Evolutionary conservation across 1,140 invertebrate species (phyloP).

Genomic region (Tenebrio molitor): DNA sequence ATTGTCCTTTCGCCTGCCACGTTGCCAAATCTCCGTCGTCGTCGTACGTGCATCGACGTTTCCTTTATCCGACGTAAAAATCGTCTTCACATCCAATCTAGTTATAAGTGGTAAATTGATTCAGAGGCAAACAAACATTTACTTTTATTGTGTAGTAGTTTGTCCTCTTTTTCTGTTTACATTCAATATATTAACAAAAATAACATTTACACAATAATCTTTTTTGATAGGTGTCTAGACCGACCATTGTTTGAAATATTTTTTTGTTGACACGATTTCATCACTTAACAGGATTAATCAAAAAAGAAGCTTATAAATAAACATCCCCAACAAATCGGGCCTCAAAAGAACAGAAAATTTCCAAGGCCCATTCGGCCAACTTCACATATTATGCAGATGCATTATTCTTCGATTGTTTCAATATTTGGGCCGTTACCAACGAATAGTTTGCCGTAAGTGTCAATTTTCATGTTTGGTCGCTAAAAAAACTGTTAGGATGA

Average conservation of each 20-base stretch:
- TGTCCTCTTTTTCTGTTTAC: constrained; percentile 42
- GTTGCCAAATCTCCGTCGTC: too few species aligned
- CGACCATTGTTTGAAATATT: constrained; percentile 22
- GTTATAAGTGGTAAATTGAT: constrained; percentile 22
- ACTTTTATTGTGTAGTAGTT: constrained; percentile 30
- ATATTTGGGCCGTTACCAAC: constrained; percentile 16
- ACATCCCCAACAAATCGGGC: not conserved
- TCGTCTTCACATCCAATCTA: constrained; percentile 12
- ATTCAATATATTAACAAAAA: constrained; percentile 43
- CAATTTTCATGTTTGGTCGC: constrained; percentile 12
- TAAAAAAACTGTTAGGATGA: constrained; percentile 2
- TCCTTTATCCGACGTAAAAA: too few species aligned
- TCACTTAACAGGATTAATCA: constrained; percentile 18
- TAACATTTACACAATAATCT: constrained; percentile 42
- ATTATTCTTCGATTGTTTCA: constrained; percentile 20
- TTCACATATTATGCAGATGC: not conserved
- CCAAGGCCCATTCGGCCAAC: not conserved
- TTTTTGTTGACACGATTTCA: constrained; percentile 25
- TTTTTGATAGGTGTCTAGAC: constrained; percentile 33
- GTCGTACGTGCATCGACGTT: too few species aligned
- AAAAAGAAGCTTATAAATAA: constrained; percentile 1
- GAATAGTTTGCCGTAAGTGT: constrained; percentile 11
- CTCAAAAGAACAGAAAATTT: constrained; percentile 13
- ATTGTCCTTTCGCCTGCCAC: too few species aligned
- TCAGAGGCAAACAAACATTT: constrained; percentile 42